phyloP scores from a whole-genome alignment of 2,888 invertebrate species.

The Ornithoptera priamus region DNA sequence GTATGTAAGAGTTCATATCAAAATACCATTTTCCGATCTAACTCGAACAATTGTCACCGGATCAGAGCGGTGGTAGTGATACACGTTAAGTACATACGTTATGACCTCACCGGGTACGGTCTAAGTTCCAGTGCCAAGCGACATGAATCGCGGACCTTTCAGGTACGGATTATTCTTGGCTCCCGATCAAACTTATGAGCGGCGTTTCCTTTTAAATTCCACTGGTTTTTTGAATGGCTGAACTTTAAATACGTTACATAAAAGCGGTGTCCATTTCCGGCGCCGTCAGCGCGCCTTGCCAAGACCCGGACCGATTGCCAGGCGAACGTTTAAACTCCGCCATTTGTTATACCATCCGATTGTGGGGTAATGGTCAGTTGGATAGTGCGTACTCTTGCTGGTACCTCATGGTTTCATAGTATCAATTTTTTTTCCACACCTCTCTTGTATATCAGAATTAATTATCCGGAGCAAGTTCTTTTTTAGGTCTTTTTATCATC shows the following conservation, averaged over 20 bases:
- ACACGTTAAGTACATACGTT: conserved; percentile 30
- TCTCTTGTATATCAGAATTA: too few relatives aligned
- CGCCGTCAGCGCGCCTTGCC: conserved; percentile 37
- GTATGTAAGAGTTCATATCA: too few relatives aligned
- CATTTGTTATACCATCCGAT: conserved; percentile 17
- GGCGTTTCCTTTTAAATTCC: conserved; percentile 42
- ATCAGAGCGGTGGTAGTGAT: conserved; percentile 6
- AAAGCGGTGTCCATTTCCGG: conserved; percentile 36
- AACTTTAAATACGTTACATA: conserved; percentile 42
- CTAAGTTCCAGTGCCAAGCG: conserved; percentile 42
- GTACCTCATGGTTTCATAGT: background rate
- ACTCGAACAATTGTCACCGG: background rate
- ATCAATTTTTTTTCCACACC: background rate
- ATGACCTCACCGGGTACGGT: conserved; percentile 36
- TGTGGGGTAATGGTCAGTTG: conserved; percentile 15
- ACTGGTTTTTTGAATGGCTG: conserved; percentile 39
- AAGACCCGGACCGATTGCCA: conserved; percentile 34
- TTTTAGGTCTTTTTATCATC: too few relatives aligned
- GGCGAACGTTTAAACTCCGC: conserved; percentile 14
- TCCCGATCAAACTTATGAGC: conserved; percentile 46
- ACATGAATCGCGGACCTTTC: conserved; percentile 42
- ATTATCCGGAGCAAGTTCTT: too few relatives aligned
- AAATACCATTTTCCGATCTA: too few relatives aligned
- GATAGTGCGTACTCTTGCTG: background rate
- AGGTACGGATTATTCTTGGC: conserved; percentile 47